phyloP scores from a whole-genome alignment of 1,140 invertebrate genomes.

The Oedothorax gibbosus region DNA sequence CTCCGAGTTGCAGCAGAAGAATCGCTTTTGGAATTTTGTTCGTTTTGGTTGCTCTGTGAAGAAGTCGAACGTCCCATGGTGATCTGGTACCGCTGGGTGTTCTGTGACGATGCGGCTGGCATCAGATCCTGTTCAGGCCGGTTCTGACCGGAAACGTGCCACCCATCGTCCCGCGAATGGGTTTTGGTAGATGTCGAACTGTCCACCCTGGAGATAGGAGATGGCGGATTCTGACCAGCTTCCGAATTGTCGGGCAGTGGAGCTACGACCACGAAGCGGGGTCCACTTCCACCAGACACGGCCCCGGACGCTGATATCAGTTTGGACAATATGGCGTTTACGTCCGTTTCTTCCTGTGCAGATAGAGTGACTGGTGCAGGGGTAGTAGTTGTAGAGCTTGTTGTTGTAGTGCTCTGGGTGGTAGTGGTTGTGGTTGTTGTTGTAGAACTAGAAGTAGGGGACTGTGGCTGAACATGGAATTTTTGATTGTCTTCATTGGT shows the following conservation, averaged over 20 bases:
- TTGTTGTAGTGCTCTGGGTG: neutral
- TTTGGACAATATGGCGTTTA: conserved; percentile 51
- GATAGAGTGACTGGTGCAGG: conserved; percentile 14
- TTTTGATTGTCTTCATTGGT: conserved; percentile 28
- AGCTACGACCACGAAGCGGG: conserved; percentile 51
- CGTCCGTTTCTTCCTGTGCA: conserved; percentile 35
- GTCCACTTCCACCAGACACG: conserved; percentile 32
- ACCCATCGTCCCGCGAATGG: conserved; percentile 19
- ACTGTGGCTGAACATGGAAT: neutral
- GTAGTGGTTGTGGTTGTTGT: neutral
- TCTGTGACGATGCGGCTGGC: conserved; percentile 26
- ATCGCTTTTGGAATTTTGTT: neutral
- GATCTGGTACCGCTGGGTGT: neutral
- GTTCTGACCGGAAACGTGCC: conserved; percentile 12
- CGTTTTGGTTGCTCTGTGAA: neutral
- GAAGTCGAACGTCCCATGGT: neutral
- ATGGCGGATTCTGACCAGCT: neutral
- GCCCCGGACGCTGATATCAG: conserved; percentile 56
- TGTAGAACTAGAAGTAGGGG: neutral
- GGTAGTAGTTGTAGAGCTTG: conserved; percentile 12
- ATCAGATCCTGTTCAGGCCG: conserved; percentile 12
- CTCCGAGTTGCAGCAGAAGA: conserved; percentile 21
- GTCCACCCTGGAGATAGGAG: conserved; percentile 34
- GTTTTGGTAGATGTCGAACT: neutral
- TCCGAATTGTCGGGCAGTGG: conserved; percentile 46